Evolutionary conservation across 2,797 vertebrate species (phyloP).

Genomic region (Anabacerthia variegaticeps): DNA sequence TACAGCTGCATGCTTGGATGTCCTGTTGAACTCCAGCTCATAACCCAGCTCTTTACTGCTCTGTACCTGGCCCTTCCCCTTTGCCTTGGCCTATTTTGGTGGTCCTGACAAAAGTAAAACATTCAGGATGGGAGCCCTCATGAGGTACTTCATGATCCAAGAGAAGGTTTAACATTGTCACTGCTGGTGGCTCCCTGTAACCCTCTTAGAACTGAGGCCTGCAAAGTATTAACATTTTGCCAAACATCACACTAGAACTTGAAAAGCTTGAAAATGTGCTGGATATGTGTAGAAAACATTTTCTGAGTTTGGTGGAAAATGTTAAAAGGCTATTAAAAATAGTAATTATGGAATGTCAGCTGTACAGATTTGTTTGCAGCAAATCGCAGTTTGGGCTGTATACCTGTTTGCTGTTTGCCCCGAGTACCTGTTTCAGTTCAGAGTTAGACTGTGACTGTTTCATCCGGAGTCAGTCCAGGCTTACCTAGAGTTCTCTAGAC

Average conservation of each 20-base stretch:
- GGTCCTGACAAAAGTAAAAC: background rate
- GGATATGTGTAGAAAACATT: background rate
- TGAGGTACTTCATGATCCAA: background rate
- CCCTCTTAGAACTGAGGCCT: background rate
- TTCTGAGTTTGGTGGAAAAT: background rate
- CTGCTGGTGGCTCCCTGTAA: background rate
- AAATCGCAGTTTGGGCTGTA: background rate
- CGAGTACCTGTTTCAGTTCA: background rate
- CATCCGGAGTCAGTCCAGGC: background rate
- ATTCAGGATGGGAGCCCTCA: background rate
- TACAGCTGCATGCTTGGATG: background rate
- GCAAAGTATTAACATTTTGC: background rate
- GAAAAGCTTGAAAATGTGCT: background rate
- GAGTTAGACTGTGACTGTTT: background rate
- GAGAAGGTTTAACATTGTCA: background rate
- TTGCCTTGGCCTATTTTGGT: background rate
- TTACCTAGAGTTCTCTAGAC: background rate
- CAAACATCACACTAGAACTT: background rate
- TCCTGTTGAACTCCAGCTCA: background rate
- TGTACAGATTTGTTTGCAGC: background rate
- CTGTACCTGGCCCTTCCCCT: background rate
- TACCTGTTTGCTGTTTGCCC: background rate
- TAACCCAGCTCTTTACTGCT: background rate
- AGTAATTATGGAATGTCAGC: background rate
- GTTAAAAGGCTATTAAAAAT: background rate